Evolutionary conservation across 2,113 vertebrate genomes (phyloP).

Genomic region (Ginglymostoma cirratum): DNA sequence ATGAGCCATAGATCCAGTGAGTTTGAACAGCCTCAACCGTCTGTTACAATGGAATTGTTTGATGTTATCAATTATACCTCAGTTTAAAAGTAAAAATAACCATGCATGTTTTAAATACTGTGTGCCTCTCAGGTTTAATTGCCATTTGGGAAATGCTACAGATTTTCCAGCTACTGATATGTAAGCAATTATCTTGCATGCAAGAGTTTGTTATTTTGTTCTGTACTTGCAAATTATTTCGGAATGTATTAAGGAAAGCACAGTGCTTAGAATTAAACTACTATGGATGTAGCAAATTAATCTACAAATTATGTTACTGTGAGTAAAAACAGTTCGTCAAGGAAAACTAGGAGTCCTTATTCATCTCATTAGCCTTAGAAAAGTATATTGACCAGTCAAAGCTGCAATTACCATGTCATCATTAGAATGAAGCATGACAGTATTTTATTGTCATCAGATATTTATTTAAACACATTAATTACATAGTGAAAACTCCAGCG

Average conservation of each 20-base stretch:
- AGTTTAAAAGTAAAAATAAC: background rate
- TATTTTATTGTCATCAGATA: constrained; percentile 37
- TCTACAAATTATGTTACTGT: constrained; percentile 15
- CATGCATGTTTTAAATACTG: background rate
- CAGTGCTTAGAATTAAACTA: background rate
- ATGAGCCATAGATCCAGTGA: background rate
- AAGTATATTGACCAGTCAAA: constrained; percentile 41
- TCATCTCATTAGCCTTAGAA: constrained; percentile 42
- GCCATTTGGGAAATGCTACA: background rate
- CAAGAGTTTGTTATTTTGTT: background rate
- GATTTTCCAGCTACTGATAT: background rate
- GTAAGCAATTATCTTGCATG: background rate
- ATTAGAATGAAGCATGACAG: constrained; percentile 43
- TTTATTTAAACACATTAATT: constrained; percentile 36
- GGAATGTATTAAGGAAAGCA: background rate
- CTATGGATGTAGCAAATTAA: background rate
- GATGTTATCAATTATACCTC: background rate
- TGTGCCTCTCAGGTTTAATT: background rate
- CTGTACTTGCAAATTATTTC: background rate
- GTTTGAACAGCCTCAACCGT: background rate
- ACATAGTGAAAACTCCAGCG: constrained; percentile 41
- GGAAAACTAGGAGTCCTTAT: background rate
- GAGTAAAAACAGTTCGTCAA: constrained; percentile 28
- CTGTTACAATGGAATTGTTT: background rate
- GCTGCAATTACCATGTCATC: constrained; percentile 43